A percentile compares a stretch with the other conserved stretches of the same genome.
These are phyloP conservation scores for Scolopax bukidnonensis DNA, from an alignment of 2,797 vertebrate genomes.

Conservation along the genomic window DNA sequence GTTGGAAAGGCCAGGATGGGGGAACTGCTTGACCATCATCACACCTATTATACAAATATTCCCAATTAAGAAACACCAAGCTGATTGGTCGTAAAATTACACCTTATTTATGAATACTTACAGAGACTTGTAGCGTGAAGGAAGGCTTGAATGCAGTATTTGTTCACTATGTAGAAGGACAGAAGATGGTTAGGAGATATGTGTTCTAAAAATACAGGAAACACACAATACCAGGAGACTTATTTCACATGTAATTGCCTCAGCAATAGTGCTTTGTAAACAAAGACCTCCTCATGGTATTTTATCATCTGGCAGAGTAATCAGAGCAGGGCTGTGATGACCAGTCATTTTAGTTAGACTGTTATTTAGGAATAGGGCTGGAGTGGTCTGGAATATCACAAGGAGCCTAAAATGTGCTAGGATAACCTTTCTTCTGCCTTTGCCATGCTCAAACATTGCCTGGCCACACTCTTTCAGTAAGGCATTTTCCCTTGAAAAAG, in stretches of 20 bases:
- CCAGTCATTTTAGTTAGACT: background rate
- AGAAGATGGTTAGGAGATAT: background rate
- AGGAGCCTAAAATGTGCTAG: background rate
- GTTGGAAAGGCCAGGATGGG: background rate
- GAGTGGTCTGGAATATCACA: background rate
- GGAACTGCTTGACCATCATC: background rate
- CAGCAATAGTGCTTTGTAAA: conserved; percentile 14
- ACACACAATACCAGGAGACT: background rate
- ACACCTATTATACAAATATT: rapidly evolving
- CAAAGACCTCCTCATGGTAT: conserved; percentile 14
- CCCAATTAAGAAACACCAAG: background rate
- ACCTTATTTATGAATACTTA: background rate
- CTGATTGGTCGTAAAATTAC: background rate
- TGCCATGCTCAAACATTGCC: background rate
- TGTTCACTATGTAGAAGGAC: background rate
- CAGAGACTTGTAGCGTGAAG: background rate
- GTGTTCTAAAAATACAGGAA: background rate
- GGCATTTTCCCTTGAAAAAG: background rate
- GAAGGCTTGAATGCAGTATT: background rate
- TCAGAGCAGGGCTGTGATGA: background rate
- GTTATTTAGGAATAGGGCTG: background rate
- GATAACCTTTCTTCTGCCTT: background rate
- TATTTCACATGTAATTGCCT: background rate
- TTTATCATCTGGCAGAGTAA: background rate
- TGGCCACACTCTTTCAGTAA: background rate